Conservation (phyloP, 2,888 invertebrate species). For the Shargacucullia verbasci region DNA sequence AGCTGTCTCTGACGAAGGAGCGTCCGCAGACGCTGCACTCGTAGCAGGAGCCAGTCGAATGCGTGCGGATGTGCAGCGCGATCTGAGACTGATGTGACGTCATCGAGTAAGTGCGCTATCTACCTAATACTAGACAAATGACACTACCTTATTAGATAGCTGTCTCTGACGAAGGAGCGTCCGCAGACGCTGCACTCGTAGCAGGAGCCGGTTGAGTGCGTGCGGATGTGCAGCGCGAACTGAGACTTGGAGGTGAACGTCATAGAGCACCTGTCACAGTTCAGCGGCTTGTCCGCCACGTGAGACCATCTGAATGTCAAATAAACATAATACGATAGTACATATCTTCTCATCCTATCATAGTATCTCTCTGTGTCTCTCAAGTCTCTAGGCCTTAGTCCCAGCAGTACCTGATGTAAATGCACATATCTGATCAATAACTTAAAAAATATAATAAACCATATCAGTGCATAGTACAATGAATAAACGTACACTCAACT, state of each 20-base stretch:
- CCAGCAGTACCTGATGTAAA: too few relatives aligned
- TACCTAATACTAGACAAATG: neutral
- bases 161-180: constrained; percentile 93
- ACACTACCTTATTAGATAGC: constrained; percentile 91
- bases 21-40: constrained; percentile 93
- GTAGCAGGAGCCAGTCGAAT: constrained; percentile 68
- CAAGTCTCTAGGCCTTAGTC: too few relatives aligned
- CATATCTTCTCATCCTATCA: too few relatives aligned
- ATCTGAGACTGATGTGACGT: too few relatives aligned
- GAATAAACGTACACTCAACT: too few relatives aligned
- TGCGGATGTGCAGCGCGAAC: constrained; percentile 93
- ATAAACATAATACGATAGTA: neutral
- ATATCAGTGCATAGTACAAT: too few relatives aligned
- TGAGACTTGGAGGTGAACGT: constrained; percentile 93
- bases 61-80: too few relatives aligned
- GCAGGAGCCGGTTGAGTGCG: constrained; percentile 91
- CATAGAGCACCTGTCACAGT: constrained; percentile 92
- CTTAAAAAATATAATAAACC: too few relatives aligned
- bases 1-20: constrained; percentile 93
- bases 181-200: constrained; percentile 93
- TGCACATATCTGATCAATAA: too few relatives aligned
- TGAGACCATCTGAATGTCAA: constrained; percentile 91
- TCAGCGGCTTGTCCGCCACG: constrained; percentile 92
- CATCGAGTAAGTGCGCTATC: too few relatives aligned
- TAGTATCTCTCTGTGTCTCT: too few relatives aligned